phyloP scores from a whole-genome alignment of 2,888 invertebrate species.

The Pocota personata region DNA sequence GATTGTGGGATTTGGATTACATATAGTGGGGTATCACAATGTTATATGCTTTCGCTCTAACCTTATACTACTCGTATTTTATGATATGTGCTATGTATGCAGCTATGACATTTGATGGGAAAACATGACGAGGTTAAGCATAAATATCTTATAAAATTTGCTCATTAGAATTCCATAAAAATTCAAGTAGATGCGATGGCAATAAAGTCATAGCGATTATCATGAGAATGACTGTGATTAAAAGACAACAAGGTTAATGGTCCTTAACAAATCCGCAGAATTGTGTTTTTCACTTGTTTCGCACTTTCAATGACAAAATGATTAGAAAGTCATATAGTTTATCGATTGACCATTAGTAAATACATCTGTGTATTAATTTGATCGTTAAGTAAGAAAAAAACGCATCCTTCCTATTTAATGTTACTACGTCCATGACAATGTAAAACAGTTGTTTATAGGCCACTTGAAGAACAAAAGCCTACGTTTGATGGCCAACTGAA shows the following conservation, averaged over 20 bases:
- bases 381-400: too few species aligned
- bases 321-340: not conserved
- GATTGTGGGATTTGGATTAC: slow-evolving; percentile 30
- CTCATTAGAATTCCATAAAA: slow-evolving; percentile 28
- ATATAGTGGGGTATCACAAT: not conserved
- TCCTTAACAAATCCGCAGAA: not conserved
- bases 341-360: not conserved
- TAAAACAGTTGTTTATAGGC: too few species aligned
- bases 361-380: too few species aligned
- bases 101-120: not conserved
- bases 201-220: not conserved
- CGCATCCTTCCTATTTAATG: too few species aligned
- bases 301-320: too few species aligned
- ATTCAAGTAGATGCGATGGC: not conserved
- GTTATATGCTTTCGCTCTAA: slow-evolving; percentile 24
- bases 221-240: not conserved
- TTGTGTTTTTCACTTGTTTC: not conserved
- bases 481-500: too few species aligned
- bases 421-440: too few species aligned
- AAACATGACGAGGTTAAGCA: not conserved
- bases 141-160: slow-evolving; percentile 10
- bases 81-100: not conserved
- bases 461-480: too few species aligned
- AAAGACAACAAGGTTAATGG: not conserved
- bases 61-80: not conserved